Conservation (phyloP, 2,113 vertebrate genomes). For the Anhinga anhinga region DNA sequence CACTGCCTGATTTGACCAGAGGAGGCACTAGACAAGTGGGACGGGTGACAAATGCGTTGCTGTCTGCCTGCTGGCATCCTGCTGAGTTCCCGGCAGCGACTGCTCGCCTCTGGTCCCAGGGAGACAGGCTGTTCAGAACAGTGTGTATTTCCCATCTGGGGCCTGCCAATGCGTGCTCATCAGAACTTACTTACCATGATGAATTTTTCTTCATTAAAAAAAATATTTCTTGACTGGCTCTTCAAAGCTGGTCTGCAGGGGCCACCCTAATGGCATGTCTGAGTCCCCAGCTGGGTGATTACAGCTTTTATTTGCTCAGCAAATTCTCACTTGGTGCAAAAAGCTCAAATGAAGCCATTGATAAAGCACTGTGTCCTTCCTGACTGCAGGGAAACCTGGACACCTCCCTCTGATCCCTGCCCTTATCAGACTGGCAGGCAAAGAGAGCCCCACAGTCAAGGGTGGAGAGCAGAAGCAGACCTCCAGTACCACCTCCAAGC, state of each 20-base stretch:
- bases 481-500: not conserved
- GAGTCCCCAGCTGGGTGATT: not conserved
- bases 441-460: not conserved
- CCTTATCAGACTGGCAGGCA: not conserved
- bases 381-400: not conserved
- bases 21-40: not conserved
- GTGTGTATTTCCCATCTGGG: not conserved
- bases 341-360: not conserved
- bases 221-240: not conserved
- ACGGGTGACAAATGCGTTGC: rapidly evolving
- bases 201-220: not conserved
- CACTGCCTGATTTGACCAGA: rapidly evolving
- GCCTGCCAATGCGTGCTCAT: not conserved
- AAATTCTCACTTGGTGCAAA: not conserved
- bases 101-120: not conserved
- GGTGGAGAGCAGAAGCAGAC: not conserved
- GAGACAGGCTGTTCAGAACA: not conserved
- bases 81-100: not conserved
- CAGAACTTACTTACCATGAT: not conserved
- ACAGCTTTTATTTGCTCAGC: not conserved
- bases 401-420: not conserved
- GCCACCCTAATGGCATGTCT: not conserved
- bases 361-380: not conserved
- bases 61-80: not conserved
- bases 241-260: not conserved